These are phyloP conservation scores for Psylliodes chrysocephalus DNA, from an alignment of 2,888 invertebrate species.

Conservation along the genomic window DNA sequence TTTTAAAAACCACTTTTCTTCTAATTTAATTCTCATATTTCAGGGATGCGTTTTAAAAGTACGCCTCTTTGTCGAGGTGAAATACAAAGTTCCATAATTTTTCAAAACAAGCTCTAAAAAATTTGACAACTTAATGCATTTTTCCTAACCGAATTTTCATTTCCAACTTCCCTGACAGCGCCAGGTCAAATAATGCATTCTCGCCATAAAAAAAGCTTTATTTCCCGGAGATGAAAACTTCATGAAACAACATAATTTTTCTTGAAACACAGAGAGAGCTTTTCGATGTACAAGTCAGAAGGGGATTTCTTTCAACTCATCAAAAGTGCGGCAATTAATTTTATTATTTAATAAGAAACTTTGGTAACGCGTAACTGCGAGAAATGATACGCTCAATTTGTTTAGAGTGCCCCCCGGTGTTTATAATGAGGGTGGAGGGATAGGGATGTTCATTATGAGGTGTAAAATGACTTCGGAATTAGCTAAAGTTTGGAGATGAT, in stretches of 20 bases:
- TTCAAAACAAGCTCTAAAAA: too few relatives aligned
- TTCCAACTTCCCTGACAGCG: neutral
- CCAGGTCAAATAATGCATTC: neutral
- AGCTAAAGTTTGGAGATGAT: too few relatives aligned
- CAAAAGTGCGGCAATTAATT: conserved; percentile 54
- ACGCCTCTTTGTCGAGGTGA: too few relatives aligned
- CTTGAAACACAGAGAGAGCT: conserved; percentile 31
- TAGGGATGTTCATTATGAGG: neutral
- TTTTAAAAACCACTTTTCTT: too few relatives aligned
- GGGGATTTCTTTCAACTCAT: conserved; percentile 46
- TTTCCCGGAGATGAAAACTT: neutral
- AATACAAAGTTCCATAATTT: too few relatives aligned
- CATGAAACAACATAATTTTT: neutral
- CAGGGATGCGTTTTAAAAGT: too few relatives aligned
- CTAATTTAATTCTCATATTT: too few relatives aligned
- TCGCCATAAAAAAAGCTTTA: neutral
- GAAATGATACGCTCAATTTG: conserved; percentile 42
- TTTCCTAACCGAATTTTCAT: neutral
- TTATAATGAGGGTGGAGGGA: neutral
- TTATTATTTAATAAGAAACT: conserved; percentile 55
- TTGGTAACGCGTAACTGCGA: conserved; percentile 46
- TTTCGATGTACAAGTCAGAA: conserved; percentile 43
- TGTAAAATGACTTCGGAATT: too few relatives aligned
- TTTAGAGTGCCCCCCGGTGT: conserved; percentile 23
- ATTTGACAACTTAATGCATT: neutral